A percentile compares a stretch with the other conserved stretches of the same genome.
phyloP scores from a whole-genome alignment of 1,140 invertebrate genomes.

The Venturia canescens region DNA sequence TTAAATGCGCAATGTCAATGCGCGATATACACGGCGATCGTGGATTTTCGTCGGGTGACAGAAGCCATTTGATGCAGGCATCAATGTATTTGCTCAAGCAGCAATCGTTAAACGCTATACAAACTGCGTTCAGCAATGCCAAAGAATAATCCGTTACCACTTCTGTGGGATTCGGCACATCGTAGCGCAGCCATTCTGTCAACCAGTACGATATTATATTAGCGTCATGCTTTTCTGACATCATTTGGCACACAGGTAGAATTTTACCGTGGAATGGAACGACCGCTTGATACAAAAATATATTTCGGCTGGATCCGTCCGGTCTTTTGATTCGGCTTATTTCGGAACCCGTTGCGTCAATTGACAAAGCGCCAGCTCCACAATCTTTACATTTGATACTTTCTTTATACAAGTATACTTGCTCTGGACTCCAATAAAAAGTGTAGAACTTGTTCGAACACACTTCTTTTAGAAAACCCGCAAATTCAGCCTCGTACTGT shows the following conservation, averaged over 20 bases:
- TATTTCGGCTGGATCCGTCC: conserved; percentile 25
- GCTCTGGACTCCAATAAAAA: conserved; percentile 44
- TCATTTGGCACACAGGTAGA: conserved; percentile 50
- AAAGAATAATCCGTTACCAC: conserved; percentile 40
- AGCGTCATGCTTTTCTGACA: conserved; percentile 44
- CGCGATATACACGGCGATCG: neutral
- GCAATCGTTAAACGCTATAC: neutral
- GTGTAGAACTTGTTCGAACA: conserved; percentile 40
- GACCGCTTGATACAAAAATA: conserved; percentile 49
- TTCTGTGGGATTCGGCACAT: conserved; percentile 19
- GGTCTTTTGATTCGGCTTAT: conserved; percentile 29
- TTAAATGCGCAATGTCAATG: conserved; percentile 53
- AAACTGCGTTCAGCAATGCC: conserved; percentile 35
- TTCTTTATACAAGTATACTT: conserved; percentile 36
- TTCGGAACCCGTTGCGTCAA: conserved; percentile 48
- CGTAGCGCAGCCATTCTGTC: conserved; percentile 37
- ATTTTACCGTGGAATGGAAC: conserved; percentile 43
- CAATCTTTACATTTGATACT: neutral
- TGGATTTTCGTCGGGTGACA: neutral
- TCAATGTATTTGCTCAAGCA: conserved; percentile 11
- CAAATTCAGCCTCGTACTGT: conserved; percentile 41
- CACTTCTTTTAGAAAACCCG: conserved; percentile 20
- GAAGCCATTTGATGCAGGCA: conserved; percentile 17
- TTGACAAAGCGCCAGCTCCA: neutral
- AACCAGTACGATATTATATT: conserved; percentile 35